Evolutionary conservation across 2,797 vertebrate species (phyloP).

Genomic region (Alfaro cultratus): DNA sequence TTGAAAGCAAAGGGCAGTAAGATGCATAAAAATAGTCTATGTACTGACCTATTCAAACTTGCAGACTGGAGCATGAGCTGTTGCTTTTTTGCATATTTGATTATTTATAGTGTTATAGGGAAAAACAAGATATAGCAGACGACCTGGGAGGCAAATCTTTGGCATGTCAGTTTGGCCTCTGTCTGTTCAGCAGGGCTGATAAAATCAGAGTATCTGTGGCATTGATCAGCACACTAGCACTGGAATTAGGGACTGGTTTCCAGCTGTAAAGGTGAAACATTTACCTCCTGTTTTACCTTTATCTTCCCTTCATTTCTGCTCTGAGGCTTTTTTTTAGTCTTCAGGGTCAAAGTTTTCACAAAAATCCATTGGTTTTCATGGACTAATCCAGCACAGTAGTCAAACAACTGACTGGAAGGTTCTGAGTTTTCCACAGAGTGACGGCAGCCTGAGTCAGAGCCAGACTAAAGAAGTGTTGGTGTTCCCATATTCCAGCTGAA

Average conservation of each 20-base stretch:
- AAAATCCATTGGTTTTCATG: conserved; percentile 5
- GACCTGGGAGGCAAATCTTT: neutral
- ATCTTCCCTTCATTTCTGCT: conserved; percentile 6
- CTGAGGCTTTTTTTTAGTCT: conserved; percentile 8
- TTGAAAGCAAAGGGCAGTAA: neutral
- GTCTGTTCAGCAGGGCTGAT: neutral
- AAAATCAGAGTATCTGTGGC: neutral
- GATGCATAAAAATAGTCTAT: neutral
- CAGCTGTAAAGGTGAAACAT: neutral
- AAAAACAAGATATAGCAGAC: neutral
- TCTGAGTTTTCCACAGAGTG: conserved; percentile 66
- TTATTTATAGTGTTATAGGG: conserved; percentile 3
- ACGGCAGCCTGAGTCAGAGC: conserved; percentile 74
- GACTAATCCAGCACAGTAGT: conserved; percentile 43
- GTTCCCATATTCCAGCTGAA: conserved; percentile 44
- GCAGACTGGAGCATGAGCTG: neutral
- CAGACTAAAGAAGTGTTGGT: conserved; percentile 53
- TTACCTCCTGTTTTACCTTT: neutral
- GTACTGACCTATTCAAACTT: neutral
- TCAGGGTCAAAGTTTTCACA: conserved; percentile 49
- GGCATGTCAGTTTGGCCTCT: neutral
- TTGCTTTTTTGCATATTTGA: conserved; percentile 8
- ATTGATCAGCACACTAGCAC: neutral
- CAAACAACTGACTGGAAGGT: conserved; percentile 57
- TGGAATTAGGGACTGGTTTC: neutral